phyloP scores from a whole-genome alignment of 2,113 vertebrate genomes.

The Neomonachus schauinslandi region DNA sequence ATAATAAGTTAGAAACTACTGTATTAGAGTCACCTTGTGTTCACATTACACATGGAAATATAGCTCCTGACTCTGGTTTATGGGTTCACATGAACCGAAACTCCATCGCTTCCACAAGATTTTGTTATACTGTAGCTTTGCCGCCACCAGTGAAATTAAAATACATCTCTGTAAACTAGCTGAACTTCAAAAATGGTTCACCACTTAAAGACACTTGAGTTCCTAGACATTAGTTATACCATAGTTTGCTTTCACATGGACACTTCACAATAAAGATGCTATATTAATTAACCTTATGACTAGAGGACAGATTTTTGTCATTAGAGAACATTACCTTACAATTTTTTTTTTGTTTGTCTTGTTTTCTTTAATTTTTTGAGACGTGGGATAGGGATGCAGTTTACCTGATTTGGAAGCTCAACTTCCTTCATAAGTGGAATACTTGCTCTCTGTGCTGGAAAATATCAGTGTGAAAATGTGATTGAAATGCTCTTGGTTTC shows the following conservation, averaged over 20 bases:
- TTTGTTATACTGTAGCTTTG: not conserved
- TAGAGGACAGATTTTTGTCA: not conserved
- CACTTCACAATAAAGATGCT: not conserved
- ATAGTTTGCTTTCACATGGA: not conserved
- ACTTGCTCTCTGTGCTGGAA: not conserved
- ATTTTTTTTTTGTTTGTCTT: not conserved
- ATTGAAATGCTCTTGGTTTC: constrained; percentile 61
- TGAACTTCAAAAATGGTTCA: not conserved
- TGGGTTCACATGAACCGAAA: not conserved
- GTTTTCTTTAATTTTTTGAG: not conserved
- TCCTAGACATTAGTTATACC: not conserved
- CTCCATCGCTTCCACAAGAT: not conserved
- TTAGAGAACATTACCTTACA: not conserved
- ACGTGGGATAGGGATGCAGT: not conserved
- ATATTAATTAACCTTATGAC: not conserved
- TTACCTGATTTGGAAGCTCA: constrained; percentile 20
- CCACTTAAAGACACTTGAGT: not conserved
- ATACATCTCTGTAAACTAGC: not conserved
- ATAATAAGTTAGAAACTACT: not conserved
- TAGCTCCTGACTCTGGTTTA: not conserved
- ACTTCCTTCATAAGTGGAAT: not conserved
- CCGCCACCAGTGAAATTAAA: not conserved
- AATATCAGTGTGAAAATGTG: constrained; percentile 55
- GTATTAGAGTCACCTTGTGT: not conserved
- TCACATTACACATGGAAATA: not conserved